Conservation (phyloP, 2,888 invertebrate genomes). For the Chymomyza caudatula region DNA sequence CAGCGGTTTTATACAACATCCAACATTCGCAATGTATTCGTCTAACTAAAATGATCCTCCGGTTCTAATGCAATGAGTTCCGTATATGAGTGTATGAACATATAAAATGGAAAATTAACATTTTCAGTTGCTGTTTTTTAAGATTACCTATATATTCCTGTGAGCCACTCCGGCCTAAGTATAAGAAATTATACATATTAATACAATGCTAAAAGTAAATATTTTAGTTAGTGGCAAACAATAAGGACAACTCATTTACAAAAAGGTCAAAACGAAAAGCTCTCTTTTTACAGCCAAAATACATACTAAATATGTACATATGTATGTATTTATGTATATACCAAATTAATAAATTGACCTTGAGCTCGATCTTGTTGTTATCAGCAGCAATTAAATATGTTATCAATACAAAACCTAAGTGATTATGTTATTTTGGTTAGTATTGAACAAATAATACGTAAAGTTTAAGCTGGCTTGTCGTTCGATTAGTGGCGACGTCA, state of each 20-base stretch:
- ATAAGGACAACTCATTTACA: slow-evolving; percentile 20
- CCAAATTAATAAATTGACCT: slow-evolving; percentile 20
- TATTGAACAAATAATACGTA: not conserved
- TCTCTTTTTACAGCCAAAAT: not conserved
- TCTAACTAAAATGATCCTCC: too few species aligned
- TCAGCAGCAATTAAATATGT: slow-evolving; percentile 5
- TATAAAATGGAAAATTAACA: too few species aligned
- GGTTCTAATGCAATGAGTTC: not conserved
- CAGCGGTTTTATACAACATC: too few species aligned
- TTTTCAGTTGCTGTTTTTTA: not conserved
- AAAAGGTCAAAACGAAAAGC: slow-evolving; percentile 4
- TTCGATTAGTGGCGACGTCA: slow-evolving; percentile 28
- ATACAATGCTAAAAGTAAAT: slow-evolving; percentile 28
- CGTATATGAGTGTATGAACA: not conserved
- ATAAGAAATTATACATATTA: slow-evolving; percentile 67
- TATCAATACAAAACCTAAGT: slow-evolving; percentile 6
- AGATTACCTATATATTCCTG: slow-evolving; percentile 70
- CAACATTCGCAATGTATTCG: too few species aligned
- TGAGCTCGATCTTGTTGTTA: slow-evolving; percentile 47
- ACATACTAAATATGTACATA: too few species aligned
- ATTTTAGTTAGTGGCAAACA: slow-evolving; percentile 31
- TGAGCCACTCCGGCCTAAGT: slow-evolving; percentile 60
- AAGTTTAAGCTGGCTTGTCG: not conserved
- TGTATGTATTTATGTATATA: too few species aligned
- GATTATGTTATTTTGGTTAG: slow-evolving; percentile 6